Percentiles rank a stretch among this genome's conserved stretches.
These are phyloP conservation scores for Peromyscus nudipes DNA, from an alignment of 2,797 vertebrate species.

Conservation along the genomic window DNA sequence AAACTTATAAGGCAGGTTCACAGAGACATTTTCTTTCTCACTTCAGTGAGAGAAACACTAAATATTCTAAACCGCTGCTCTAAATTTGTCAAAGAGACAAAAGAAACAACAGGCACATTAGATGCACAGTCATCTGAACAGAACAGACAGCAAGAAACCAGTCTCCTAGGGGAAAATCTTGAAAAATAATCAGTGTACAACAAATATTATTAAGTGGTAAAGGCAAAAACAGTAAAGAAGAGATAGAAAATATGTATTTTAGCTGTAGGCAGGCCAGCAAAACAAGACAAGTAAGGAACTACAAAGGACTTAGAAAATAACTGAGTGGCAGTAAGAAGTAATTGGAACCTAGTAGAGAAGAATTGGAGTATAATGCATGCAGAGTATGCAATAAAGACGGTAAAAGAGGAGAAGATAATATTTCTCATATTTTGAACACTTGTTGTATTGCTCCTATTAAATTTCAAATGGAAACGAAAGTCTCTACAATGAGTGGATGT, in stretches of 20 bases:
- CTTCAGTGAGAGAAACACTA: conserved; percentile 58
- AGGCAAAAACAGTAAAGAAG: conserved; percentile 64
- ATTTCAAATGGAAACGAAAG: conserved; percentile 8
- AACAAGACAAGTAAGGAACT: conserved; percentile 43
- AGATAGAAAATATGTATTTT: conserved; percentile 52
- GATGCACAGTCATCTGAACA: not conserved
- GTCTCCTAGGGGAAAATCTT: conserved; percentile 24
- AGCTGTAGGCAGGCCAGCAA: not conserved
- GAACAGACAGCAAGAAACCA: conserved; percentile 17
- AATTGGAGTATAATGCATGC: not conserved
- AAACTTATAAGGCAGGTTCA: conserved; percentile 66
- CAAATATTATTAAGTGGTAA: conserved; percentile 72
- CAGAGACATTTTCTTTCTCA: conserved; percentile 69
- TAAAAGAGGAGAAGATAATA: not conserved
- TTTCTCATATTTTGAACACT: not conserved
- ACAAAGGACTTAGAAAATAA: conserved; percentile 40
- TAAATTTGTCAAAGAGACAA: conserved; percentile 76
- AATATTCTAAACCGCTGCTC: conserved; percentile 74
- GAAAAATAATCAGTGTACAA: conserved; percentile 74
- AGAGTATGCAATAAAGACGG: not conserved
- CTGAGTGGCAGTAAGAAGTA: conserved; percentile 5
- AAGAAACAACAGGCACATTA: conserved; percentile 42
- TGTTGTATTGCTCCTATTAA: not conserved
- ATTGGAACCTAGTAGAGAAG: not conserved
- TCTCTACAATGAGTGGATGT: not conserved